Evolutionary conservation across 2,888 invertebrate genomes (phyloP).

Genomic region (Pristionchus mayeri): DNA sequence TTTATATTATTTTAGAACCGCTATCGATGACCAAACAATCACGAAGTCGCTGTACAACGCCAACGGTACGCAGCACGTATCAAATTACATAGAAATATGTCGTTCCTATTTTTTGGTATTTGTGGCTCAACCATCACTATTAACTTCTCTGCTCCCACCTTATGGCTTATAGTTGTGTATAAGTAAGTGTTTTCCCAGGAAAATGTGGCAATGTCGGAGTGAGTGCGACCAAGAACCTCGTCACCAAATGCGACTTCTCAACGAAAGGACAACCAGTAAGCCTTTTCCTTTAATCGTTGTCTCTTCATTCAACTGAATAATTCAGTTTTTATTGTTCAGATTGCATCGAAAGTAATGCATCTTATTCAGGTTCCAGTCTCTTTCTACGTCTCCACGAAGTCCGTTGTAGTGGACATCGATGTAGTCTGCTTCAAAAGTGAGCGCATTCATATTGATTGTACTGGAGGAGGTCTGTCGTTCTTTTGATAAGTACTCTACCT

Average conservation of each 20-base stretch:
- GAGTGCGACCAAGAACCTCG: not conserved
- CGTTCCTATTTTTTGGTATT: too few species aligned
- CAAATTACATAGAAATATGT: too few species aligned
- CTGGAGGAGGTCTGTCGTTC: not conserved
- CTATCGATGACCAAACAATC: not conserved
- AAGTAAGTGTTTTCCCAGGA: not conserved
- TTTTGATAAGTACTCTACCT: not conserved
- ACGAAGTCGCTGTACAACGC: conserved; percentile 12
- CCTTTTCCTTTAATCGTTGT: not conserved
- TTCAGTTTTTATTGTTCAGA: not conserved
- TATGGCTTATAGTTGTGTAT: too few species aligned
- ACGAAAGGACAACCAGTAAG: not conserved
- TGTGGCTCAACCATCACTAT: too few species aligned
- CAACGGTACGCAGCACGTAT: not conserved
- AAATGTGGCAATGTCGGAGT: not conserved
- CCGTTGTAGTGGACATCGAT: conserved; percentile 11
- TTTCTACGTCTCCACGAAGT: not conserved
- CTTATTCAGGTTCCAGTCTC: not conserved
- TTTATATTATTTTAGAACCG: not conserved
- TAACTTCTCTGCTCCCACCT: too few species aligned
- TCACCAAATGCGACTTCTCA: conserved; percentile 6
- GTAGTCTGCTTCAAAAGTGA: not conserved
- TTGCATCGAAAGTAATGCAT: not conserved
- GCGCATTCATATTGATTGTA: not conserved
- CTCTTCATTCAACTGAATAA: not conserved